phyloP scores from a whole-genome alignment of 30 jellyfish, hydroid and myxozoan genomes.

The Turritopsis rubra region DNA sequence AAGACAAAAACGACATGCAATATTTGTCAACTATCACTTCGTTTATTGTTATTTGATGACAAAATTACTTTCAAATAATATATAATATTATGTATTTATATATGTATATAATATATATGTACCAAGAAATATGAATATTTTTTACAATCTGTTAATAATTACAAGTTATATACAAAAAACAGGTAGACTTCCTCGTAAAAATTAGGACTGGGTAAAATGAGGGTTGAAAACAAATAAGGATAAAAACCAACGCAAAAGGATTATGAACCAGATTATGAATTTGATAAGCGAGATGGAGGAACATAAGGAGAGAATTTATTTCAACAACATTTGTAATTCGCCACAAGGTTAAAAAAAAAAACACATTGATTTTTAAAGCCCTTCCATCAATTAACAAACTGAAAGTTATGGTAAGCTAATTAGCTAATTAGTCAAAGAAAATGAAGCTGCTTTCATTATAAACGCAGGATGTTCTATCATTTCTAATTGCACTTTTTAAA shows the following conservation, averaged over 20 bases:
- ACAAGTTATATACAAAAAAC: not conserved
- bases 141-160: not conserved
- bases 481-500: not conserved
- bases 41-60: not conserved
- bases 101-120: not conserved
- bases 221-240: not conserved
- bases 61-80: not conserved
- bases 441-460: not conserved
- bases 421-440: not conserved
- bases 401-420: not conserved
- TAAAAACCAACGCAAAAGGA: not conserved
- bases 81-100: not conserved
- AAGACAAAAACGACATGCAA: not conserved
- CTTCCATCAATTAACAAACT: no score
- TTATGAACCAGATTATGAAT: no score
- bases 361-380: no score
- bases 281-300: no score
- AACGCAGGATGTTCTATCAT: not conserved
- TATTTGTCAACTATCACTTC: not conserved
- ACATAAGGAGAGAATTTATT: no score
- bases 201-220: not conserved
- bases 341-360: no score
- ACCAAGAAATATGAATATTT: not conserved
- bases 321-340: no score
- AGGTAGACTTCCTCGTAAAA: not conserved